Percentiles rank a stretch among this genome's conserved stretches.
Evolutionary conservation across 2,113 vertebrate species (phyloP).

Genomic region (Lycocorax pyrrhopterus): DNA sequence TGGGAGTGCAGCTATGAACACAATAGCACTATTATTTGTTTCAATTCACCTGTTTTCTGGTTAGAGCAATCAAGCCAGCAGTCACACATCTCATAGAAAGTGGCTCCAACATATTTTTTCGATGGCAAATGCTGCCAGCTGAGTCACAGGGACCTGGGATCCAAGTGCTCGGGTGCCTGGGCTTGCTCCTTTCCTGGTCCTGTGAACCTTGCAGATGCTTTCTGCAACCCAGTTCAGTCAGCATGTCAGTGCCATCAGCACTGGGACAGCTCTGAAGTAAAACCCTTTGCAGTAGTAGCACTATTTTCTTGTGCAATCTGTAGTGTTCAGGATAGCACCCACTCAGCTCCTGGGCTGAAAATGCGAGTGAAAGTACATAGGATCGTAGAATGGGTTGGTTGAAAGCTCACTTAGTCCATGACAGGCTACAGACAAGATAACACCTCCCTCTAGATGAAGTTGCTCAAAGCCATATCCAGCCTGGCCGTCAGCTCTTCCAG

Average conservation of each 20-base stretch:
- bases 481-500: not conserved
- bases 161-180: not conserved
- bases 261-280: not conserved
- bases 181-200: not conserved
- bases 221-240: not conserved
- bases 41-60: not conserved
- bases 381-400: not conserved
- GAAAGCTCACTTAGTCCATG: not conserved
- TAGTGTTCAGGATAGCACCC: not conserved
- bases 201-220: not conserved
- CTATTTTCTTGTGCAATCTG: not conserved
- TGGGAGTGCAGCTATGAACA: not conserved
- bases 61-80: not conserved
- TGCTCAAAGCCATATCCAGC: not conserved
- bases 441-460: not conserved
- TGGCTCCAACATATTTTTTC: not conserved
- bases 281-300: not conserved
- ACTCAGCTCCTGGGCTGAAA: not conserved
- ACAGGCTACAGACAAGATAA: not conserved
- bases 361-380: not conserved
- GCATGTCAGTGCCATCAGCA: not conserved
- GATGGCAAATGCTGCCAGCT: accelerated
- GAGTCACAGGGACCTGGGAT: not conserved
- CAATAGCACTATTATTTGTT: not conserved
- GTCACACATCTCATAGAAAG: not conserved